A percentile compares a stretch with the other conserved stretches of the same genome.
These are phyloP conservation scores for Andrena marginata DNA, from an alignment of 2,888 invertebrate species.

Conservation along the genomic window DNA sequence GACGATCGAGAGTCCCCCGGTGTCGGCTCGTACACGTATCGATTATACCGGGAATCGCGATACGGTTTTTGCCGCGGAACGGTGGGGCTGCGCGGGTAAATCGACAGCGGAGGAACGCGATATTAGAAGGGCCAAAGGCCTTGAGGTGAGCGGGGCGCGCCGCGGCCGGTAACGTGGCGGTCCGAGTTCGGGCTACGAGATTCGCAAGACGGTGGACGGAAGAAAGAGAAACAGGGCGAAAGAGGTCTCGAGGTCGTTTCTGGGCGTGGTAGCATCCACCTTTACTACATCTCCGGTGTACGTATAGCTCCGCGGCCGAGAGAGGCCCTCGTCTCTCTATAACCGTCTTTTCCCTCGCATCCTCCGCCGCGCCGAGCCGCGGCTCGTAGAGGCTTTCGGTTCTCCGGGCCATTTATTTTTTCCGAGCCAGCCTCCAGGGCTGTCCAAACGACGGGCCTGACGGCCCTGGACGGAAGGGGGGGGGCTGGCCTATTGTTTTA, in stretches of 20 bases:
- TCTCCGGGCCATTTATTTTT: conserved; percentile 79
- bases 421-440: conserved; percentile 76
- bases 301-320: conserved; percentile 43
- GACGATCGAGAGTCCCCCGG: neutral
- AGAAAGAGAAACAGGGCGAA: conserved; percentile 67
- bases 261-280: conserved; percentile 82
- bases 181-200: conserved; percentile 37
- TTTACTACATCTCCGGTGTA: conserved; percentile 67
- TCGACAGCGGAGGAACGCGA: neutral
- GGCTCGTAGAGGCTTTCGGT: conserved; percentile 71
- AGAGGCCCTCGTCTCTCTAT: conserved; percentile 48
- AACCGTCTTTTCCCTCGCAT: conserved; percentile 65
- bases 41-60: neutral
- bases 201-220: conserved; percentile 69
- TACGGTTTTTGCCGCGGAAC: too few species aligned
- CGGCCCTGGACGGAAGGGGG: conserved; percentile 67
- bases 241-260: conserved; percentile 79
- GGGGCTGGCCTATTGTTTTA: conserved; percentile 77
- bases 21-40: neutral
- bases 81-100: neutral
- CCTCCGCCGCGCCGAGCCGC: conserved; percentile 51
- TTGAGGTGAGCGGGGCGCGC: too few species aligned
- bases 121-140: neutral
- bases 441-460: conserved; percentile 76
- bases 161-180: conserved; percentile 2